Percentiles rank a stretch among this genome's conserved stretches.
Conservation (phyloP, 2,113 vertebrate species). For the Sorex fumeus region DNA sequence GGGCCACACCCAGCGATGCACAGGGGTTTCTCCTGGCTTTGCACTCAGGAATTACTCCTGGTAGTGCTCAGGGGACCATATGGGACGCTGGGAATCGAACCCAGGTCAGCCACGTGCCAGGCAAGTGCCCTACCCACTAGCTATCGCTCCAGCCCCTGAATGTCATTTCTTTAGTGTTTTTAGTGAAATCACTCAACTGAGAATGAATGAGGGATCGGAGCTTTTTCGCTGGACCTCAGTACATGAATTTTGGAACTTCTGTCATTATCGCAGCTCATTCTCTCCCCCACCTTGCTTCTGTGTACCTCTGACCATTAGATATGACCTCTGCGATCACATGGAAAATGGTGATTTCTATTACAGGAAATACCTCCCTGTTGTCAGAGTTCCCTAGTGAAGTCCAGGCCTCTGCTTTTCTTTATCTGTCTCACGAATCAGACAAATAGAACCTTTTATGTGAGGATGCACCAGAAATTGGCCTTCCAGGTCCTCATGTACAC, state of each 20-base stretch:
- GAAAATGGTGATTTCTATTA: neutral
- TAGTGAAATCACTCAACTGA: neutral
- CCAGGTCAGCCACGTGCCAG: too few relatives aligned
- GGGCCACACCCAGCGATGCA: too few relatives aligned
- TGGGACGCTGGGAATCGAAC: too few relatives aligned
- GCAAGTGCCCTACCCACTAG: too few relatives aligned
- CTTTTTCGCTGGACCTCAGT: neutral
- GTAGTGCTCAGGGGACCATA: too few relatives aligned
- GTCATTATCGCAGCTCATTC: neutral
- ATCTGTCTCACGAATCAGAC: neutral
- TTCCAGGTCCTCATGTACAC: neutral
- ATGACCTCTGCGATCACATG: neutral
- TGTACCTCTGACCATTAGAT: neutral
- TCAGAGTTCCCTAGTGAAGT: conserved; percentile 8
- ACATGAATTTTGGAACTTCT: neutral
- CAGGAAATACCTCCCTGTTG: conserved; percentile 7
- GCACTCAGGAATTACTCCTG: too few relatives aligned
- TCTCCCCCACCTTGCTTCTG: neutral
- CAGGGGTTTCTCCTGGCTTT: too few relatives aligned
- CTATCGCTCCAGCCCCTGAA: too few relatives aligned
- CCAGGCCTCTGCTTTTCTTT: neutral
- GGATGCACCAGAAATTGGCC: neutral
- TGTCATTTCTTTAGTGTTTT: neutral
- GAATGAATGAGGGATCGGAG: neutral
- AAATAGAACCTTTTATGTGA: neutral